phyloP scores from a whole-genome alignment of 2,113 vertebrate genomes.

The Ciconia stormi region DNA sequence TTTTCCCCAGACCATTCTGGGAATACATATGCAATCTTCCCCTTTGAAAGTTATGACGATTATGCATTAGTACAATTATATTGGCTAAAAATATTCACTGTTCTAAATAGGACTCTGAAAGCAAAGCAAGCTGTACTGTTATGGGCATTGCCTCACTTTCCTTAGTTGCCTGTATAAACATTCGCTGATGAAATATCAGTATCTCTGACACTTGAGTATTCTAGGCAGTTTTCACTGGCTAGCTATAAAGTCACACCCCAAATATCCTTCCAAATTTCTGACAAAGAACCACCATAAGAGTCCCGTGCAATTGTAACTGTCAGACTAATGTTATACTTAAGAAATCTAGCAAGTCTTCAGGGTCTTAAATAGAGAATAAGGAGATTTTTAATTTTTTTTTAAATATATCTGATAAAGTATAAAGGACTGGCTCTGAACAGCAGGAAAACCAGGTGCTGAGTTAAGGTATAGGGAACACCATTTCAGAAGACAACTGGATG shows the following conservation, averaged over 20 bases:
- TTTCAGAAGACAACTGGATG: background rate
- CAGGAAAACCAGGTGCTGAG: background rate
- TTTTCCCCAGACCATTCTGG: background rate
- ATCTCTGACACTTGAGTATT: background rate
- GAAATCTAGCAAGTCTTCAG: background rate
- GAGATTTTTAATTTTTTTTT: background rate
- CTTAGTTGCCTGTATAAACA: background rate
- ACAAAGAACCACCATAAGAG: background rate
- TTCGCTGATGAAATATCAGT: background rate
- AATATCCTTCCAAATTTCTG: background rate
- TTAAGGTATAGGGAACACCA: background rate
- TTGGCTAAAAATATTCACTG: background rate
- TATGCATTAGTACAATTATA: constrained; percentile 13
- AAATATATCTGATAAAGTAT: background rate
- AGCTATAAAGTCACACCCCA: background rate
- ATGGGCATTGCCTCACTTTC: background rate
- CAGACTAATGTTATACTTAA: background rate
- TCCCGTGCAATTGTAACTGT: background rate
- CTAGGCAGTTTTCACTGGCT: constrained; percentile 3
- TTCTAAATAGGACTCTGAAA: background rate
- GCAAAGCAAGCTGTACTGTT: constrained; percentile 8
- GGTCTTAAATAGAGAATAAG: background rate
- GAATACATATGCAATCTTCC: background rate
- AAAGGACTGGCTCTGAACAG: background rate
- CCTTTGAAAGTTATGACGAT: constrained; percentile 16